Base-by-base conservation (phyloP, 2,888 invertebrate genomes). In the Agrochola circellaris region DNA sequence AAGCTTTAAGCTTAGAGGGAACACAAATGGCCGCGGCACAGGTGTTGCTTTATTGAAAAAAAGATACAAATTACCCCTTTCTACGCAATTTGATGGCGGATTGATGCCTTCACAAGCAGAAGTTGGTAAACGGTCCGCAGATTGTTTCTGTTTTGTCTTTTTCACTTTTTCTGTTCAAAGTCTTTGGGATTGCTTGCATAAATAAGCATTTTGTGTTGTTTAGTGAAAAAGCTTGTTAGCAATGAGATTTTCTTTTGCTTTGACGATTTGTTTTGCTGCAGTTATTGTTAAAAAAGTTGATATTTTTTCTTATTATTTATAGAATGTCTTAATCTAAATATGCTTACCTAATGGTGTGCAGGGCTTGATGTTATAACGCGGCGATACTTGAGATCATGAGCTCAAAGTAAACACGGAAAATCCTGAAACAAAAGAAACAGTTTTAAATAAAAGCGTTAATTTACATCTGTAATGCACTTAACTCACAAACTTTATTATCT, bases 21-120 rank as follows among this genome's bases (percentile, higher is more conserved):
- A 92, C 94, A 93, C 93, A 95, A 96, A 94, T 94, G 93, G 94
- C 89, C 88, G 58, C 90, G 88, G 91, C 94, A 92, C 96, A 96
- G 96, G 96, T 96, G 96, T 93, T 95, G 92, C 91, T 95, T 95
- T 96, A 96, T 96, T 96, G 95, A 95, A 96, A 96, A 94, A 96
- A 95, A 95, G 94, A 95, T 94, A 95, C 94, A 95, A 95, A 96
- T 95, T 94, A 94, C 95, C 93, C 93, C 92, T 94, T 95, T 93
- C 92, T 92, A 91, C 91, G 87, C 91, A 92, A 93, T 93, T 92
- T 94, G 93, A 94, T 94, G 92, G 89, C 85, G 90, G 91, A 93
- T 93, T 93, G 93, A 94, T 94, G 91, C 89, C 85, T 87, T 85
- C 88, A 89, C 88, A 88, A 86, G 86, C 84, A 80, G 73, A 86